phyloP scores from a whole-genome alignment of 2,888 invertebrate species.

The Dilophus febrilis region DNA sequence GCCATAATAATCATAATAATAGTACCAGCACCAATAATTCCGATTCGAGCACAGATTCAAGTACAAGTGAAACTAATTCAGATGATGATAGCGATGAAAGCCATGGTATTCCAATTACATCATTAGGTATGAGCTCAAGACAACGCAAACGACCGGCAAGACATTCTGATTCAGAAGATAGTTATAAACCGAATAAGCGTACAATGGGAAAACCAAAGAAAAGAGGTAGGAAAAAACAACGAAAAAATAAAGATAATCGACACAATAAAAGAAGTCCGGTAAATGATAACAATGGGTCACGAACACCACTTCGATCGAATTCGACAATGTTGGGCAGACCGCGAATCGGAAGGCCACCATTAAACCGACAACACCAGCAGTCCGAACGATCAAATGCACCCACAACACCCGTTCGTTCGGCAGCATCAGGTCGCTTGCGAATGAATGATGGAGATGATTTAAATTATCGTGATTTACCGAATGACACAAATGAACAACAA shows the following conservation, averaged over 20 bases:
- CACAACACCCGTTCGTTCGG: constrained; percentile 12
- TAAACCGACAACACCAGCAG: background rate
- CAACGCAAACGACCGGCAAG: constrained; percentile 16
- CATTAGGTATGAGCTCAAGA: constrained; percentile 10
- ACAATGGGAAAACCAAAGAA: constrained; percentile 8
- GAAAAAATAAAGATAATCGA: constrained; percentile 19
- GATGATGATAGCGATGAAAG: constrained; percentile 10
- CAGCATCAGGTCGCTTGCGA: constrained; percentile 7
- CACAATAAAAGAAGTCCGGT: constrained; percentile 8
- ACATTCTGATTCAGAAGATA: constrained; percentile 36
- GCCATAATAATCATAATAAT: background rate
- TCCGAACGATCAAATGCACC: constrained; percentile 3
- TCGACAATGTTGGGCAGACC: too few relatives aligned
- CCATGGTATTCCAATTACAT: constrained; percentile 10
- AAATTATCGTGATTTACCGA: constrained; percentile 11
- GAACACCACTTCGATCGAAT: too few relatives aligned
- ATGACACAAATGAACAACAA: too few relatives aligned
- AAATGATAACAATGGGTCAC: too few relatives aligned
- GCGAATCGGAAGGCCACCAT: too few relatives aligned
- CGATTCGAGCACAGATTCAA: background rate
- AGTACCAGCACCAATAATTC: background rate
- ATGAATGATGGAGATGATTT: constrained; percentile 16
- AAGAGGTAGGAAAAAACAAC: constrained; percentile 12
- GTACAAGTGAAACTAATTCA: background rate
- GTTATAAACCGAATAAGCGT: constrained; percentile 33